Conservation (phyloP, 2,113 vertebrate species). For the Microcebus tavaratra region DNA sequence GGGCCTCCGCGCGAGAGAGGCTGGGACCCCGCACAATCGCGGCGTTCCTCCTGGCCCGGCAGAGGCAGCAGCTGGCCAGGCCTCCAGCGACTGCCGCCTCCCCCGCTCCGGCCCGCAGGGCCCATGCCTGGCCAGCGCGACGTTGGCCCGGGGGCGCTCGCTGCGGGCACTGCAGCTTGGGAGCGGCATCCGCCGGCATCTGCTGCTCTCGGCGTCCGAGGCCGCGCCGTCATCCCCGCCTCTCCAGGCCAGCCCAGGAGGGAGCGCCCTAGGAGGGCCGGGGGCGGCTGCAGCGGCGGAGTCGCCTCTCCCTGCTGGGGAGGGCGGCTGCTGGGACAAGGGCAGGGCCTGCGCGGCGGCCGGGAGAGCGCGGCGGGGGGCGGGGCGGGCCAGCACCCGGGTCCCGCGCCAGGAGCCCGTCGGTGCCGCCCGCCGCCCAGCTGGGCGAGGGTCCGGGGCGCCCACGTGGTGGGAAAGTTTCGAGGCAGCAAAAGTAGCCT, state of each 20-base stretch:
- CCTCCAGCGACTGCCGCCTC: neutral
- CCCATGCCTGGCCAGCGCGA: neutral
- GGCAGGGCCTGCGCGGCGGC: neutral
- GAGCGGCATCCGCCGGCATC: neutral
- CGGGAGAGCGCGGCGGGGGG: neutral
- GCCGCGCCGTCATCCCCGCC: neutral
- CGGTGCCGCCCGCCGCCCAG: slow-evolving; percentile 54
- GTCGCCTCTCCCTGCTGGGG: neutral
- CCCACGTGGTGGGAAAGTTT: slow-evolving; percentile 67
- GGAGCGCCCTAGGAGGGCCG: neutral
- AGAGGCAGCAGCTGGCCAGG: neutral
- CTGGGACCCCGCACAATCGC: neutral
- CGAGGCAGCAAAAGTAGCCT: slow-evolving; percentile 13
- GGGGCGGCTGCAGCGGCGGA: neutral
- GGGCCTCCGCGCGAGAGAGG: neutral
- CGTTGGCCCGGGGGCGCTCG: neutral
- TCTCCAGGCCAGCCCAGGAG: neutral
- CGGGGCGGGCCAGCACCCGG: neutral
- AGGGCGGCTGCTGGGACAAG: neutral
- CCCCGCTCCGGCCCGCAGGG: neutral
- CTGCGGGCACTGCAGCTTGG: slow-evolving; percentile 17
- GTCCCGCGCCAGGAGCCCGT: neutral
- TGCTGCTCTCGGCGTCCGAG: neutral
- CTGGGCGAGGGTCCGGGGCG: slow-evolving; percentile 56
- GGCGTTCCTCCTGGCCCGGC: neutral